Conservation (phyloP, 2,888 invertebrate genomes). For the Zaprionus obscuricornis region DNA sequence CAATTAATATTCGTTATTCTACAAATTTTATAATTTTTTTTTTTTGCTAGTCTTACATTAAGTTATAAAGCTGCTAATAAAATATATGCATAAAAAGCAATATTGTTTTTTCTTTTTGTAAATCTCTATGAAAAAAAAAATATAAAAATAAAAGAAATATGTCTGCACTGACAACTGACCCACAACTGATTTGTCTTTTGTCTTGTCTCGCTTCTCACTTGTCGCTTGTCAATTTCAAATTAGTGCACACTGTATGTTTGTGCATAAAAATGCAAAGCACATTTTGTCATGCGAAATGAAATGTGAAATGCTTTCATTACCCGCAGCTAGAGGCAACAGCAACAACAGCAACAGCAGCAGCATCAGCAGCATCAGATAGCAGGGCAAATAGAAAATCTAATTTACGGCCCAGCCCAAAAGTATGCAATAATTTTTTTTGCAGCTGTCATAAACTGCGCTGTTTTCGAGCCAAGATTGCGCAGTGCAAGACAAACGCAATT, state of each 20-base stretch:
- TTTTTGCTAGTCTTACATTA: too few species aligned
- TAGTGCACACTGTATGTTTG: constrained; percentile 41
- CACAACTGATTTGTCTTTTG: constrained; percentile 40
- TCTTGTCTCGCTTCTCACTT: constrained; percentile 11
- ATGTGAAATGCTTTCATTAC: constrained; percentile 48
- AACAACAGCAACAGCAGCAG: too few species aligned
- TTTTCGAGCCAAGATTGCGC: too few species aligned
- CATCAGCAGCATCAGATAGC: too few species aligned
- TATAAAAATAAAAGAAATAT: neutral
- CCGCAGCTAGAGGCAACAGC: constrained; percentile 13
- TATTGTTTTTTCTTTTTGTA: neutral
- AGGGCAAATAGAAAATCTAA: neutral
- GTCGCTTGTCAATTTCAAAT: constrained; percentile 21
- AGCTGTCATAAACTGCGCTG: too few species aligned
- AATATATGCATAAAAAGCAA: neutral
- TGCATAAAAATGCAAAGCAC: constrained; percentile 54
- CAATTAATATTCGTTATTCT: too few species aligned
- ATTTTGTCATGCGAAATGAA: constrained; percentile 27
- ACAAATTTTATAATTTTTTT: too few species aligned
- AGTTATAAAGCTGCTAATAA: too few species aligned
- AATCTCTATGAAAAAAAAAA: too few species aligned
- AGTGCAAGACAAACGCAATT: too few species aligned
- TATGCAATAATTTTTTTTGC: constrained; percentile 63
- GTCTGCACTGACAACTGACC: constrained; percentile 10
- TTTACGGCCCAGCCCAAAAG: constrained; percentile 57